These are phyloP conservation scores for Stramonita haemastoma DNA, from an alignment of 2,888 invertebrate genomes.

Conservation along the genomic window DNA sequence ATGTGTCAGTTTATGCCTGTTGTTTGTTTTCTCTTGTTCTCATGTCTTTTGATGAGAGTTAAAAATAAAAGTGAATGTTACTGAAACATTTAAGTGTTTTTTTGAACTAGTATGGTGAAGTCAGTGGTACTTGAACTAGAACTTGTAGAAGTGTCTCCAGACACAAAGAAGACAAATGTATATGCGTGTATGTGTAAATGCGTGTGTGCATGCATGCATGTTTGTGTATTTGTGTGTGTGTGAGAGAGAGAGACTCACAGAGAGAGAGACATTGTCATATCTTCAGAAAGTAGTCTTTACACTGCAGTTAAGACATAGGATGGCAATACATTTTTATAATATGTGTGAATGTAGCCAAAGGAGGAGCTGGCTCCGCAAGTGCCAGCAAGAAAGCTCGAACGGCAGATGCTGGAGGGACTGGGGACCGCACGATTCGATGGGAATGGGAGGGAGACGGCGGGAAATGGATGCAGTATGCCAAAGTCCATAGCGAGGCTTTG, in stretches of 20 bases:
- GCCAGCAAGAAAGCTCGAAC: not conserved
- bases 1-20: no score
- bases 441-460: slow-evolving; percentile 71
- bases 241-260: no score
- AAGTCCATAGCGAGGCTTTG: slow-evolving; percentile 54
- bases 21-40: no score
- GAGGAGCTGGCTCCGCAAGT: slow-evolving; percentile 19
- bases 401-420: slow-evolving; percentile 20
- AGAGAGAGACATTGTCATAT: not conserved
- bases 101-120: no score
- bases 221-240: not conserved
- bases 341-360: not conserved
- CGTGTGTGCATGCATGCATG: not conserved
- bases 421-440: slow-evolving; percentile 72
- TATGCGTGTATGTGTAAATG: not conserved
- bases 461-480: slow-evolving; percentile 67
- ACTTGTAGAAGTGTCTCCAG: no score
- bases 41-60: no score
- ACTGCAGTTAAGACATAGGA: no score
- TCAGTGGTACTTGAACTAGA: no score
- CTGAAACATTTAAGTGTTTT: no score
- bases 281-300: no score
- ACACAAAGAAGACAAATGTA: not conserved
- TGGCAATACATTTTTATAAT: not conserved
- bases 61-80: no score